Base-by-base conservation (phyloP, 2,888 invertebrate species). In the Tolmerus cingulatus region DNA sequence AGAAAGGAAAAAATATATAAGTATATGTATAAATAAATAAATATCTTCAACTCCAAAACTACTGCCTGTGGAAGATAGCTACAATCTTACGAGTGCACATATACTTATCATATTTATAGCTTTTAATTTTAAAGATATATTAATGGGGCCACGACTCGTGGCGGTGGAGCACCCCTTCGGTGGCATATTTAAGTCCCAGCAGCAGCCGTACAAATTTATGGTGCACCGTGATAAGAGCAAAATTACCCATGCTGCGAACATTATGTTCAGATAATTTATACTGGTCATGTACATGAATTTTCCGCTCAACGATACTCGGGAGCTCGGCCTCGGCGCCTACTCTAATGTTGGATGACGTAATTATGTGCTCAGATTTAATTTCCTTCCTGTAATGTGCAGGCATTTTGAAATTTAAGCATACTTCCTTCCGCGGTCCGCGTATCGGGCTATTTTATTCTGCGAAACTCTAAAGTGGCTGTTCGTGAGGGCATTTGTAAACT, bases 101-200 rank as follows among this genome's bases (percentile, higher is more conserved):
- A 78, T 40, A 78, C 37, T 78, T 78, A 76, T 76, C 37, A 66
- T 76, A 78, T 78, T 78, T 78, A 78, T 78, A 40, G 78, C 78
- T 43, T 43, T 78, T 78, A 78, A 78, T 78, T 78, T 78, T 78
- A 78, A 78, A 78, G 78, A 78, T 78, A 78, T 40, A 78, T 78
- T 78, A 78, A 78, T 78, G 78, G 78, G 43, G 43, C 14, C 78
- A 43, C 34, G 43, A 40, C 4, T 43, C 43, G 78, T 40, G 23
- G 9, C 43, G 43, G 66, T 2, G 9, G 77, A 37, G 19, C 27
- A 51, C 14, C 40, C 78, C 78, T 46, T 78, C 37, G 78, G 78
- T 19, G 43, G 37, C 23, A 43, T 19, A 78, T 37, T 40, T 34
- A 40, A 78, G 43, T 40, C 16, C 40, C 23, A 9, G n/a, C 23